Percentiles rank a stretch among this genome's conserved stretches.
Conservation (phyloP, 1,140 invertebrate species). For the Mylabris phalerata region DNA sequence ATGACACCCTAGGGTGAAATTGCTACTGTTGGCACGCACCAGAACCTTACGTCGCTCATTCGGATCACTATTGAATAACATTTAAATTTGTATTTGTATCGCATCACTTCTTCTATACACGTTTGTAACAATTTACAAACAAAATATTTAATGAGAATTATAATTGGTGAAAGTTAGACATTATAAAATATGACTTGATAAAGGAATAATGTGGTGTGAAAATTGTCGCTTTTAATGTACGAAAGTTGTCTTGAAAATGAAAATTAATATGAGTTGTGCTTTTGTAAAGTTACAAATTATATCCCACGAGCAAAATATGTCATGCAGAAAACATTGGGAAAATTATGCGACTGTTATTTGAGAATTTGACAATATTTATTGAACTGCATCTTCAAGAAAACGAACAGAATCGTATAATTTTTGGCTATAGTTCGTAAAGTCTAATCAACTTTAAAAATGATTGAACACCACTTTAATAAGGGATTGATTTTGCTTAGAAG, state of each 20-base stretch:
- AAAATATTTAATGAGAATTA: too few species aligned
- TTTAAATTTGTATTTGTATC: conserved; percentile 23
- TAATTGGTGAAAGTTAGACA: too few species aligned
- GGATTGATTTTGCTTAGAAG: too few species aligned
- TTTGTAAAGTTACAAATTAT: conserved; percentile 25
- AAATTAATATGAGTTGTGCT: conserved; percentile 26
- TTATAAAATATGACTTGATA: too few species aligned
- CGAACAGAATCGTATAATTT: too few species aligned
- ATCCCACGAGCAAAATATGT: conserved; percentile 18
- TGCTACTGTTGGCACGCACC: conserved; percentile 33
- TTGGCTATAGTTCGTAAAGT: too few species aligned
- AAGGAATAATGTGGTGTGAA: neutral
- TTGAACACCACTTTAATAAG: too few species aligned
- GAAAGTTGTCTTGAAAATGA: conserved; percentile 23
- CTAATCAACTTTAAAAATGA: too few species aligned
- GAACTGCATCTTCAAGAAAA: too few species aligned
- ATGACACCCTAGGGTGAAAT: conserved; percentile 36
- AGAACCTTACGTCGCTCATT: conserved; percentile 24
- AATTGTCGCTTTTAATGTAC: conserved; percentile 21
- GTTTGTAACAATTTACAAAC: too few species aligned
- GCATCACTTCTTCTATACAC: too few species aligned
- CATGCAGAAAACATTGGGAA: conserved; percentile 3
- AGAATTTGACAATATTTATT: conserved; percentile 11
- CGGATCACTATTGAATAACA: conserved; percentile 26
- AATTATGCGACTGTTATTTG: conserved; percentile 5